Evolutionary conservation across 2,888 invertebrate species (phyloP).

Genomic region (Flabesymbios commensalis): DNA sequence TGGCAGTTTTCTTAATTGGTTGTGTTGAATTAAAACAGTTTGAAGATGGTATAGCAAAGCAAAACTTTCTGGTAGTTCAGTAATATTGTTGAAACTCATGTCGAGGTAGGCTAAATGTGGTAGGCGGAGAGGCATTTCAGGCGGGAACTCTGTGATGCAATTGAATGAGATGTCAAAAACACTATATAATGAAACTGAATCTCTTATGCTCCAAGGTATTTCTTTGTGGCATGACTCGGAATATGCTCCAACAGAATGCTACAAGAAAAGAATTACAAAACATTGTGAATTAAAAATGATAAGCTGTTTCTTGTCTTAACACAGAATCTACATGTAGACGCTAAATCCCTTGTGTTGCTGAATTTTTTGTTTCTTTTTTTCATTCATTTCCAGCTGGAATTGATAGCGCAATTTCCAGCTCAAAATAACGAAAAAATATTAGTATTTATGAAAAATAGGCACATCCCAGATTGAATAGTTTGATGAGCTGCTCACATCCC

Average conservation of each 20-base stretch:
- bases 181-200: conserved; percentile 58
- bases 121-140: conserved; percentile 55
- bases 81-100: conserved; percentile 55
- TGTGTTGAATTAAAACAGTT: conserved; percentile 50
- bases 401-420: too few species aligned
- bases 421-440: too few species aligned
- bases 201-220: conserved; percentile 53
- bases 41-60: conserved; percentile 57
- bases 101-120: conserved; percentile 57
- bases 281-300: too few species aligned
- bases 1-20: conserved; percentile 50
- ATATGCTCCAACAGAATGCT: conserved; percentile 57
- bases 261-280: too few species aligned
- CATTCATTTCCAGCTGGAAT: too few species aligned
- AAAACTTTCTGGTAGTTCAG: conserved; percentile 55
- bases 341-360: too few species aligned
- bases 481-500: too few species aligned
- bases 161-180: conserved; percentile 57
- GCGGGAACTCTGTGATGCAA: conserved; percentile 52
- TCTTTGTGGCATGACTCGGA: conserved; percentile 51
- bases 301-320: too few species aligned
- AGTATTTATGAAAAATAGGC: too few species aligned
- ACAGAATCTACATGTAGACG: too few species aligned
- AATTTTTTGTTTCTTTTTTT: too few species aligned
- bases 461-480: too few species aligned